Evolutionary conservation across 37 sponge, comb jelly and placozoan genomes (phyloP), one percentile per base, ranked within the genome.

Genomic region (Cliona cf. orientalis): DNA sequence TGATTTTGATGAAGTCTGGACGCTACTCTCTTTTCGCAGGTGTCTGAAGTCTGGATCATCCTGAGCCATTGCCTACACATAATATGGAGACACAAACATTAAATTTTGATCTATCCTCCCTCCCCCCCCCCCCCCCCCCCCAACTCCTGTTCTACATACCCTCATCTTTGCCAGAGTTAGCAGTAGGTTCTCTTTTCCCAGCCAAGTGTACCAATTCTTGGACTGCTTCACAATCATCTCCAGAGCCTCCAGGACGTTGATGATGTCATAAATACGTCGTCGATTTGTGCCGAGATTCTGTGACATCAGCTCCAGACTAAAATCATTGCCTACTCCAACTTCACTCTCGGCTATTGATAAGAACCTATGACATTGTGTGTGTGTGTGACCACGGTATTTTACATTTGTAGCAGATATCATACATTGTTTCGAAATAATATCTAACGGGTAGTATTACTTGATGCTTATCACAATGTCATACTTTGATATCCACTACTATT

Each of bases 171-270:
- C 88, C 11, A 96, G 85, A 6, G 93, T 96, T 32, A 66, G 32
- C 14, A 90, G 81, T 22, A 96, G 84, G 41, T 78, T 49, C 1
- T 63, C 44, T 9, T 71, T 37, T n/a, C 96, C 94, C 2, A 87
- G 57, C 96, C 96, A 96, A 3, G 63, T 68, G 66, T 96, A 96
- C 76, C 74, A 73, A 76, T 96, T 96, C 88, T 96, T 96, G 35
- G 88, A 83, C 46, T 86, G 86, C 46, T 92, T 88, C n/a, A 64
- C 71, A 0, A 86, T 86, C 88, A 96, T 87, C 58, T 96, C 96
- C 78, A 96, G 39, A 21, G 90, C 91, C 81, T 96, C 96, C 40
- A 96, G 82, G 21, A 96, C 94, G 67, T 96, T 96, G 72, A 96
- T 84, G 38, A 96, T 96, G 71, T 96, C 96, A 68, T 96, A 96